A percentile compares a stretch with the other conserved stretches of the same genome.
Conservation (phyloP, 2,797 vertebrate species). For the Artibeus jamaicensis region DNA sequence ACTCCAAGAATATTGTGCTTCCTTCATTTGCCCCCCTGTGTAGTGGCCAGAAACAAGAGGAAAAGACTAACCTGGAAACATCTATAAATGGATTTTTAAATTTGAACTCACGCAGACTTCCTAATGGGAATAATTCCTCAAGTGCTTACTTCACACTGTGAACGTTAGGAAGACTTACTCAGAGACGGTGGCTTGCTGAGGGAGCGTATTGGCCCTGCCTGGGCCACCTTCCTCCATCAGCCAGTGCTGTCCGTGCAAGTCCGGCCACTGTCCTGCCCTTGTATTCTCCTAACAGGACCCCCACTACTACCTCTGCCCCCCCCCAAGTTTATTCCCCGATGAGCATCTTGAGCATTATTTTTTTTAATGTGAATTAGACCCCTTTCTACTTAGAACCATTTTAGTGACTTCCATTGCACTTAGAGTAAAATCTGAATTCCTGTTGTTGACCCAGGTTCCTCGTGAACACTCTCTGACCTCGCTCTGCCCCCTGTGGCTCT, state of each 20-base stretch:
- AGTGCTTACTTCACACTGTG: not conserved
- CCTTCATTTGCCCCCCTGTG: not conserved
- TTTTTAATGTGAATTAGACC: not conserved
- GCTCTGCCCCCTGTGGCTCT: not conserved
- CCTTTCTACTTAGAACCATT: not conserved
- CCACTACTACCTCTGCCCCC: not conserved
- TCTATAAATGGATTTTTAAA: not conserved
- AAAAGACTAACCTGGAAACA: not conserved
- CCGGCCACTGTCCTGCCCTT: not conserved
- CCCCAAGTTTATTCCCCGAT: too few species aligned
- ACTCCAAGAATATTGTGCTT: not conserved
- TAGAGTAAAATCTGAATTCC: not conserved
- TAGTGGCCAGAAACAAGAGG: not conserved
- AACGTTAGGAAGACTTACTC: not conserved
- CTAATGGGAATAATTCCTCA: not conserved
- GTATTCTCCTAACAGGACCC: too few species aligned
- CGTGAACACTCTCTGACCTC: too few species aligned
- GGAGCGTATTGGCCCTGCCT: rapidly evolving
- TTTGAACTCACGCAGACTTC: not conserved
- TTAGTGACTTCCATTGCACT: not conserved
- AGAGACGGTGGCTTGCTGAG: not conserved
- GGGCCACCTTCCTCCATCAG: not conserved
- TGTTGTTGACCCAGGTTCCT: not conserved
- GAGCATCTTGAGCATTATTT: not conserved
- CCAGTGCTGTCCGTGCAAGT: not conserved